These are phyloP conservation scores for Rhopalosiphum maidis DNA, from an alignment of 1,140 invertebrate species.

Conservation along the genomic window DNA sequence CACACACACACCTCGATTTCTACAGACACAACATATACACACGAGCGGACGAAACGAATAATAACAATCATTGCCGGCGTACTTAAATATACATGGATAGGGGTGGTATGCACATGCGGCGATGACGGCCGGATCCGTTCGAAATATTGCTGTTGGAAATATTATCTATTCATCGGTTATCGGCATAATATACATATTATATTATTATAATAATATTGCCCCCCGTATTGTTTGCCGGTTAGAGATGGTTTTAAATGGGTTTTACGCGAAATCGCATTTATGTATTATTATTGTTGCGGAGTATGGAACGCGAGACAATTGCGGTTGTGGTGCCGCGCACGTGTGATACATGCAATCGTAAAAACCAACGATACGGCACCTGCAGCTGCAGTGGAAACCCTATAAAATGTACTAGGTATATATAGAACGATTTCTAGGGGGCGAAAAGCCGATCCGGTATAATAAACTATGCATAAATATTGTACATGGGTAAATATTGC, in stretches of 20 bases:
- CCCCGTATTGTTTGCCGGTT: not conserved
- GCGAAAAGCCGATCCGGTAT: not conserved
- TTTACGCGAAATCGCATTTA: not conserved
- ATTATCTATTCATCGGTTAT: not conserved
- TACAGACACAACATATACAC: not conserved
- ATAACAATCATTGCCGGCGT: not conserved
- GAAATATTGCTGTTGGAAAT: not conserved
- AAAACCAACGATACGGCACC: not conserved
- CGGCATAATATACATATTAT: not conserved
- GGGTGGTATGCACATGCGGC: not conserved
- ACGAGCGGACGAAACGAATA: not conserved
- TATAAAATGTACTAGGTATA: not conserved
- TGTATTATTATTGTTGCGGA: not conserved
- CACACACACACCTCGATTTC: not conserved
- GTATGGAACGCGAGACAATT: not conserved
- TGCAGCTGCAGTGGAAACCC: not conserved
- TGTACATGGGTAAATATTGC: not conserved
- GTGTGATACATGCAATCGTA: not conserved
- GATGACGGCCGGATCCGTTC: not conserved
- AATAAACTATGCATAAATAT: not conserved
- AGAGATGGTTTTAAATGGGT: not conserved
- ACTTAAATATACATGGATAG: not conserved
- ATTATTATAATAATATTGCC: not conserved
- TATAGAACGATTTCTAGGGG: not conserved
- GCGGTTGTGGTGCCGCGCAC: not conserved